These are phyloP conservation scores for Siniperca knerii DNA, from an alignment of 2,113 vertebrate genomes.

Conservation along the genomic window DNA sequence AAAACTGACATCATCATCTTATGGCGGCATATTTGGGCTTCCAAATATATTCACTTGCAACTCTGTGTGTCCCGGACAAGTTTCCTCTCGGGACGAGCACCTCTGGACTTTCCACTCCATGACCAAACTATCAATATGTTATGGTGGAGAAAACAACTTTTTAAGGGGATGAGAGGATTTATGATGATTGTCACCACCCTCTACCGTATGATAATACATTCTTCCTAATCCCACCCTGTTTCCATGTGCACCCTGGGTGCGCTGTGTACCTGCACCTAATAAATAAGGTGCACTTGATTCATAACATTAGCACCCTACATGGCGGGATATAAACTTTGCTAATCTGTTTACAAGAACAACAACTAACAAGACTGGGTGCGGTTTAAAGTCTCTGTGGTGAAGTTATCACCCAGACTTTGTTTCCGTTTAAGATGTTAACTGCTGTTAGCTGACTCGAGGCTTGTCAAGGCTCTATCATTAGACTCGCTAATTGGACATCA, in stretches of 20 bases:
- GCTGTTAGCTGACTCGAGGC: neutral
- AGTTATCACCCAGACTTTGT: slow-evolving; percentile 5
- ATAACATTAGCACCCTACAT: neutral
- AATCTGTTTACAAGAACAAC: neutral
- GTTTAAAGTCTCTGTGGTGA: slow-evolving; percentile 8
- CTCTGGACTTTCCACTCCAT: neutral
- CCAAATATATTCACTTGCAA: neutral
- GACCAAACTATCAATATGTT: neutral
- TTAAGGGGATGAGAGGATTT: neutral
- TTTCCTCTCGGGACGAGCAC: neutral
- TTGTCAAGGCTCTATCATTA: neutral
- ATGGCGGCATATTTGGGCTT: neutral
- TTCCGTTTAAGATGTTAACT: neutral
- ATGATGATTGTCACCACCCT: neutral
- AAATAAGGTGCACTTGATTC: neutral
- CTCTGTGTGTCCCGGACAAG: neutral
- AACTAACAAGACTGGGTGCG: neutral
- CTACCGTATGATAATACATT: neutral
- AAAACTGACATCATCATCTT: neutral
- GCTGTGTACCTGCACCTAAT: neutral
- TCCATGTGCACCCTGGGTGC: neutral
- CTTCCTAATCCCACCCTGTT: slow-evolving; percentile 2
- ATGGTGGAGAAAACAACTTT: neutral
- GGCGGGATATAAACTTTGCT: neutral
- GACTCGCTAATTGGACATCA: too few relatives aligned